Evolutionary conservation across 2,797 vertebrate genomes (phyloP), one percentile per base, ranked within the genome.

Genomic region (Chrosomus eos): DNA sequence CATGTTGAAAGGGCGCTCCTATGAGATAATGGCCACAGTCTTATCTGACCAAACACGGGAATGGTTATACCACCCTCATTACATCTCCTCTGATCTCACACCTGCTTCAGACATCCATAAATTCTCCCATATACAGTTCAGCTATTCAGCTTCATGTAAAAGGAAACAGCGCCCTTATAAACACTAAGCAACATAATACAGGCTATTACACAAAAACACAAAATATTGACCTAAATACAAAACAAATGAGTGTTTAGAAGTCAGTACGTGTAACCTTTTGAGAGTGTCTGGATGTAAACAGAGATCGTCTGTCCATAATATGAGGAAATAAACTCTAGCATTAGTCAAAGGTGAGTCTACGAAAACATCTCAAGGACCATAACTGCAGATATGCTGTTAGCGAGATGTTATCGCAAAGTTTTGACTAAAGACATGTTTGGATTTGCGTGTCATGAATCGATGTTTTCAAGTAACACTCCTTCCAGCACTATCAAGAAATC

Each of bases 91-190:
- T 87, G 89, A 87, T 90, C 91, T 92, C 88, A 92, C 92, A 94
- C 93, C 94, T 93, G 93, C 89, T 90, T 89, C 80, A 92, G 90
- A 90, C 90, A 91, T 91, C 86, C 28, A 92, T 93, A 93, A 94
- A 94, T 87, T 85, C 78, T 85, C 84, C 43, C 79, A 90, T 90
- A 82, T 55, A 90, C 89, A 53, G 36, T 67, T 83, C 70, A 72
- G 26, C 55, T 83, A 81, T 87, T 80, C 60, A 14, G 55, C 33
- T 64, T 40, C 23, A n/a, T 68, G 70, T 51, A 40, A 90, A 60
- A 31, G 48, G 51, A 90, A 92, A 92, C 85, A 89, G 66, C 71
- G 70, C 26, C 5, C 18, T 58, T 18, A 67, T 48, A 31, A 55
- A 75, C 10, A 9, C 19, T 88, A 87, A 84, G 83, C 83, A 91